Percentiles rank a stretch among this genome's conserved stretches.
These are phyloP conservation scores for Lycaon pictus DNA, from an alignment of 2,113 vertebrate species.

Conservation along the genomic window DNA sequence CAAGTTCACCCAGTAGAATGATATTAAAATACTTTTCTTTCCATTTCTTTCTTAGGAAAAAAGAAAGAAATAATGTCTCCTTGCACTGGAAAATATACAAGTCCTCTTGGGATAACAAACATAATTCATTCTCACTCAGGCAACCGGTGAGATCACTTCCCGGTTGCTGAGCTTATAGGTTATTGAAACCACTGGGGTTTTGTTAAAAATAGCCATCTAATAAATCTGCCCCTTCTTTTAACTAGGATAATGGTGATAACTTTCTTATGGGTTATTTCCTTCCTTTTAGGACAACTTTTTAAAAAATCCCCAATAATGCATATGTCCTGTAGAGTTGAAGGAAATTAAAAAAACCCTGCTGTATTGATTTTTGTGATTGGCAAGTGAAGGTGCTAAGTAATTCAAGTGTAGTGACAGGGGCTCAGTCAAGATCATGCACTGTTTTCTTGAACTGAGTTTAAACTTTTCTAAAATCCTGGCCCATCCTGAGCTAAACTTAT, in stretches of 20 bases:
- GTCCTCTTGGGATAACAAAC: conserved; percentile 81
- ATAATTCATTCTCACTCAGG: conserved; percentile 81
- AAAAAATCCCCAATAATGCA: conserved; percentile 64
- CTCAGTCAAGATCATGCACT: background rate
- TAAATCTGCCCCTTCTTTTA: conserved; percentile 83
- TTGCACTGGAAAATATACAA: conserved; percentile 74
- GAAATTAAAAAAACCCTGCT: background rate
- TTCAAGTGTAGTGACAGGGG: background rate
- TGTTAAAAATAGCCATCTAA: conserved; percentile 85
- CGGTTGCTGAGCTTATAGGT: conserved; percentile 70
- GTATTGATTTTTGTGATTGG: background rate
- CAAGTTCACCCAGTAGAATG: background rate
- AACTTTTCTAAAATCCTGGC: background rate
- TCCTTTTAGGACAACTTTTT: conserved; percentile 73
- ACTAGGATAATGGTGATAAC: conserved; percentile 79
- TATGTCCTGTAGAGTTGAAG: accelerated
- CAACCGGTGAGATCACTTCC: conserved; percentile 86
- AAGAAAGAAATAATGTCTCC: conserved; percentile 51
- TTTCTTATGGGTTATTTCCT: conserved; percentile 69
- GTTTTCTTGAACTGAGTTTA: background rate
- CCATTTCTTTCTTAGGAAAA: conserved; percentile 58
- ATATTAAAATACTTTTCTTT: conserved; percentile 42
- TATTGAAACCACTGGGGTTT: conserved; percentile 69
- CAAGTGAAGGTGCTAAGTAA: background rate
- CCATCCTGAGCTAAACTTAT: background rate